Evolutionary conservation across 2,888 invertebrate species (phyloP).

Genomic region (Congeria kusceri): DNA sequence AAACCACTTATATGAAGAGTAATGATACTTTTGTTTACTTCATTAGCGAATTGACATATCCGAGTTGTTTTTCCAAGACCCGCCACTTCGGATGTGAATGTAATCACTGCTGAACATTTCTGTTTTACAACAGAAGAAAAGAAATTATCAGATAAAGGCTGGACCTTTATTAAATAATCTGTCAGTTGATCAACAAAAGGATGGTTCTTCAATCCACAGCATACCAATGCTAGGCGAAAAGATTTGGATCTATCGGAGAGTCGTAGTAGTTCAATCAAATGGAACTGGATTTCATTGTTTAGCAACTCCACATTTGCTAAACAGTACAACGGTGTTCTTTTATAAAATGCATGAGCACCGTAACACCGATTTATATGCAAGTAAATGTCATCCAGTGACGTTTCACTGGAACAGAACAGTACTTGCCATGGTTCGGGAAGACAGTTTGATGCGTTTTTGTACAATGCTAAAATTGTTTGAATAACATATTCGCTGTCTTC

Average conservation of each 20-base stretch:
- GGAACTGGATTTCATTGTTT: conserved; percentile 63
- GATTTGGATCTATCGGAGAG: conserved; percentile 15
- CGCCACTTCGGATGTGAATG: conserved; percentile 57
- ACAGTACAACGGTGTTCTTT: conserved; percentile 49
- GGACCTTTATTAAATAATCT: conserved; percentile 18
- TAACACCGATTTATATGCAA: conserved; percentile 64
- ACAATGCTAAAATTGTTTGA: conserved; percentile 64
- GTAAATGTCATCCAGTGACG: conserved; percentile 64
- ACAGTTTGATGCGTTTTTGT: conserved; percentile 56
- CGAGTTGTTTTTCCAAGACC: not conserved
- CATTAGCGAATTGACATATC: conserved; percentile 39
- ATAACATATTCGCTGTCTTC: conserved; percentile 60
- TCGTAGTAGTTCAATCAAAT: conserved; percentile 58
- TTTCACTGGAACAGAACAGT: conserved; percentile 64
- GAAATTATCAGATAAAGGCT: conserved; percentile 36
- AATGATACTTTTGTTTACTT: conserved; percentile 15
- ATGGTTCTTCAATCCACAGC: conserved; percentile 63
- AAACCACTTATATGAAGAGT: conserved; percentile 69
- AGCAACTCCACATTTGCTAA: conserved; percentile 68
- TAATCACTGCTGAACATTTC: conserved; percentile 42
- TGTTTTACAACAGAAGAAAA: conserved; percentile 17
- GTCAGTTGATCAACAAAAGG: conserved; percentile 59
- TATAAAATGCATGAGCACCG: conserved; percentile 15
- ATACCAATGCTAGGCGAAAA: conserved; percentile 61
- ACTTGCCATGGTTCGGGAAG: conserved; percentile 68